Base-by-base conservation (phyloP, 1,140 invertebrate genomes). In the Magallana ariakensis region DNA sequence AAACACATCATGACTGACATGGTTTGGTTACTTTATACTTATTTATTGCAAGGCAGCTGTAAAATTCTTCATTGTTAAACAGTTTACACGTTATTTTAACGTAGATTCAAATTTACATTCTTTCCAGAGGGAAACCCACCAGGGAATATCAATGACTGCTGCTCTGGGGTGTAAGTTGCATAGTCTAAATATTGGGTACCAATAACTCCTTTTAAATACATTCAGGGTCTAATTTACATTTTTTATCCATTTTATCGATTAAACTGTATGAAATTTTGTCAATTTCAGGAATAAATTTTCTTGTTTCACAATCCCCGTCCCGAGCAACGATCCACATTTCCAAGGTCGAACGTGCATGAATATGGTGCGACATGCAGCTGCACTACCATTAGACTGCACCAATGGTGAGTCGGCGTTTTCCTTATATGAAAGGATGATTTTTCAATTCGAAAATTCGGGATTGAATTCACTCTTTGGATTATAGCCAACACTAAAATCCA, bases 341-440 rank as follows among this genome's bases (percentile, higher is more conserved):
- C 57, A 46, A 57, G 26, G 53, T 56, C 57, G 56, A 26, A 83
- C 55, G 3, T 90, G 89, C 66, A 83, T 90, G 85, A 87, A 88
- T 53, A 87, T 90, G 53, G 87, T 88, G 0, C 75, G 89, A 58
- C 70, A 87, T 22, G 16, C 83, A 16, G 53, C 55, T 26, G 62
- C 84, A 80, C 80, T 87, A 10, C 46, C 75, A 5, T 7, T 88
- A 5, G 85, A 87, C 5, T 90, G 89, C 16, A 33, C 54, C 8
- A 57, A 57, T 5, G 54, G 81, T 26, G 22, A 33, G 33, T 46
- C 33, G n/a, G 0, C 33, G 2, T 46, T 46, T 46, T 46, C 33
- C 5, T 46, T 46, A 46, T 4, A 46, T 46, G 33, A 4, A 46
- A 46, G 33, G 5, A 46, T 46, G 0, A 46, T 46, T 46, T 5